Conservation (phyloP, 35 echinoderm and acorn worm genomes). For the Stichopus chloronotus region DNA sequence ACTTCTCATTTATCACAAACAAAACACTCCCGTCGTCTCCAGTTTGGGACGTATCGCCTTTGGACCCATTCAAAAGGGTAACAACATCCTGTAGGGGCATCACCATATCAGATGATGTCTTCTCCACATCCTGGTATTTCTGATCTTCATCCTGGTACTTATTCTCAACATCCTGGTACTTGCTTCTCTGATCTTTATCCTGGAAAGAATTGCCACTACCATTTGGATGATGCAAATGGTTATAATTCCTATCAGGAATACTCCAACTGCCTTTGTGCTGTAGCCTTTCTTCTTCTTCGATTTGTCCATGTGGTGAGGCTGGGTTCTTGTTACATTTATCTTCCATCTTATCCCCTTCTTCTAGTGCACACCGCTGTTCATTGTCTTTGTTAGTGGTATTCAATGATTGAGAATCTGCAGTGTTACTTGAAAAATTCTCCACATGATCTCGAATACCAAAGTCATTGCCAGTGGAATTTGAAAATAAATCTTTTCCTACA, state of each 20-base stretch:
- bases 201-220: neutral
- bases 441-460: too few species aligned
- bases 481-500: neutral
- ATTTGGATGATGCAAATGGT: neutral
- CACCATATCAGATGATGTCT: neutral
- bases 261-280: neutral
- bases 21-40: neutral
- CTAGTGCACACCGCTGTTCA: too few species aligned
- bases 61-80: neutral
- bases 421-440: too few species aligned
- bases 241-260: neutral
- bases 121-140: neutral
- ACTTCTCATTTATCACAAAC: neutral
- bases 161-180: neutral
- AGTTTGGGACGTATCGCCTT: neutral
- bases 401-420: too few species aligned
- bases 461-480: neutral
- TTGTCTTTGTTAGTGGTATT: too few species aligned
- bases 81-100: neutral
- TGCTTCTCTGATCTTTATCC: neutral
- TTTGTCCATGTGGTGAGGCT: too few species aligned
- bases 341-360: too few species aligned
- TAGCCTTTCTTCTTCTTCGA: too few species aligned
- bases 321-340: too few species aligned
- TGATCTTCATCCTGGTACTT: neutral